Percentiles rank a stretch among this genome's conserved stretches.
Evolutionary conservation across 2,797 vertebrate species (phyloP).

Genomic region (Adrianichthys oophorus): DNA sequence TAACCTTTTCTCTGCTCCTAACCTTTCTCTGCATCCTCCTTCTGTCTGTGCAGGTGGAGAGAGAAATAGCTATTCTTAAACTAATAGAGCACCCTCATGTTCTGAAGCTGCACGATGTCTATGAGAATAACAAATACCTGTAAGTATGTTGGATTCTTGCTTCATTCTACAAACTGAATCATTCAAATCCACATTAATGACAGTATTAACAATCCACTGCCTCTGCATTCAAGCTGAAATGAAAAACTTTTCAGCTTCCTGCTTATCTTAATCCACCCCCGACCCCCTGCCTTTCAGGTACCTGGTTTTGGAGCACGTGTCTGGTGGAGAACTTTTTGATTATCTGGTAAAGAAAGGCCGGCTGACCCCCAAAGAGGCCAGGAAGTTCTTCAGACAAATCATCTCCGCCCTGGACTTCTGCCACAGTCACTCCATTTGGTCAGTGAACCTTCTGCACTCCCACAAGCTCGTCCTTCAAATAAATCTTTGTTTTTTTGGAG

Average conservation of each 20-base stretch:
- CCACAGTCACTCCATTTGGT: conserved; percentile 82
- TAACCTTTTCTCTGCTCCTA: conserved; percentile 28
- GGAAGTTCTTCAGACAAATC: conserved; percentile 92
- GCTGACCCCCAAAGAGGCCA: conserved; percentile 56
- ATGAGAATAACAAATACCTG: conserved; percentile 98
- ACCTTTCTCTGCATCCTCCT: conserved; percentile 22
- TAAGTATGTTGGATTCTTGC: conserved; percentile 76
- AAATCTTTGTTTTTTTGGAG: no score
- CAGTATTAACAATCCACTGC: conserved; percentile 14
- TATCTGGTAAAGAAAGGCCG: conserved; percentile 92
- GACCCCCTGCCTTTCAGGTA: conserved; percentile 72
- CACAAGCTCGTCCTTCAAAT: no score
- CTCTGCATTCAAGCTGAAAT: conserved; percentile 10
- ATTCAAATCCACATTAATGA: no score
- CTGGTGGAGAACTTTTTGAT: conserved; percentile 90
- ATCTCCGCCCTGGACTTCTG: conserved; percentile 84
- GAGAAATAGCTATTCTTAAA: conserved; percentile 95
- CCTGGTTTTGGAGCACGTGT: conserved; percentile 91
- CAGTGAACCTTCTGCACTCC: neutral
- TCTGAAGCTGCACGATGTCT: conserved; percentile 93
- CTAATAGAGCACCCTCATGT: conserved; percentile 94
- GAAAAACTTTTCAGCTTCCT: conserved; percentile 1
- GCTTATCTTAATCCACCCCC: neutral
- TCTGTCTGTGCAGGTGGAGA: conserved; percentile 84
- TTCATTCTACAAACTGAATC: conserved; percentile 12